A percentile compares a stretch with the other conserved stretches of the same genome.
These are phyloP conservation scores for Caenorhabditis auriculariae DNA, from an alignment of 2,888 invertebrate genomes.

Conservation along the genomic window DNA sequence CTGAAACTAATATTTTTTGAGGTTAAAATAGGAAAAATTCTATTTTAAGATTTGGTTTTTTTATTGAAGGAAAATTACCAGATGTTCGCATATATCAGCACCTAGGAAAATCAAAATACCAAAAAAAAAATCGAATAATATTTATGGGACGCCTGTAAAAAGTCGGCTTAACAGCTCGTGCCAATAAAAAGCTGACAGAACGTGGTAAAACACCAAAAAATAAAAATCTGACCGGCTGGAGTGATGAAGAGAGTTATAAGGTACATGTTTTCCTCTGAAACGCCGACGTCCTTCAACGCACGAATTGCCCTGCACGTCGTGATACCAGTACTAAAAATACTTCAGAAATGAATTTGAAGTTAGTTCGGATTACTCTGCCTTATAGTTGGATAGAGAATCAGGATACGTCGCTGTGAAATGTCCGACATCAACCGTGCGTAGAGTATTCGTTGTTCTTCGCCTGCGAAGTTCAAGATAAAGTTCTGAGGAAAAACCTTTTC, in stretches of 20 bases:
- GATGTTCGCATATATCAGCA: too few species aligned
- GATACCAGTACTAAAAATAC: constrained; percentile 72
- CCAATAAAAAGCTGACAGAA: too few species aligned
- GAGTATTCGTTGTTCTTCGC: constrained; percentile 86
- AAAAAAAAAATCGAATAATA: too few species aligned
- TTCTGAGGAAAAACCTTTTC: too few species aligned
- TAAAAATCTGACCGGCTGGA: constrained; percentile 70
- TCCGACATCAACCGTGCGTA: constrained; percentile 96
- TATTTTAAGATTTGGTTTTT: too few species aligned
- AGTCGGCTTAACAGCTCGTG: too few species aligned
- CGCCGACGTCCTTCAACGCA: constrained; percentile 89
- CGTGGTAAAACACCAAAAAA: not conserved
- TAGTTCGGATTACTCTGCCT: constrained; percentile 9
- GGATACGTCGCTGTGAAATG: constrained; percentile 81
- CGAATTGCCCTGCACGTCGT: constrained; percentile 91
- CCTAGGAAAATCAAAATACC: too few species aligned
- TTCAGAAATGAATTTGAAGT: not conserved
- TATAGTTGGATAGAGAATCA: constrained; percentile 98
- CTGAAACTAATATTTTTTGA: constrained; percentile 5
- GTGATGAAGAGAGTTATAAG: constrained; percentile 97
- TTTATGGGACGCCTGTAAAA: too few species aligned
- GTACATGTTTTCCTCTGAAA: constrained; percentile 89
- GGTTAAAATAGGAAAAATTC: too few species aligned
- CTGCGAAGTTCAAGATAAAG: constrained; percentile 9
- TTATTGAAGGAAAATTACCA: too few species aligned